These are phyloP conservation scores for Poecilus cupreus DNA, from an alignment of 2,888 invertebrate genomes.

Conservation along the genomic window DNA sequence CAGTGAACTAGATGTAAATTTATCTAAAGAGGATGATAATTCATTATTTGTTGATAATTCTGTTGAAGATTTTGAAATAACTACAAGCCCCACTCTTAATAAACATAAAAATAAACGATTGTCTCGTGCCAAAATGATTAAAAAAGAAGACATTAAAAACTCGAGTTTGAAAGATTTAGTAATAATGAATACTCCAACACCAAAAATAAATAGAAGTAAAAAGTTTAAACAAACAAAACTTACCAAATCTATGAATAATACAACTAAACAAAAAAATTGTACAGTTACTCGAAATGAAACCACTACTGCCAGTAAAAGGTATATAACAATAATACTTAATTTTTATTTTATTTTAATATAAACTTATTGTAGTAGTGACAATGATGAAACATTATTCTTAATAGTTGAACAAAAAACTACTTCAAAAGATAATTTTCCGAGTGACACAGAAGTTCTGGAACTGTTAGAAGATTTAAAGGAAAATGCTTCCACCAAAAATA, in stretches of 20 bases:
- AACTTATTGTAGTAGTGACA: neutral
- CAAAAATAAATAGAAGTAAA: conserved; percentile 38
- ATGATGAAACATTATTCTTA: conserved; percentile 46
- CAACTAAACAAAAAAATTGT: neutral
- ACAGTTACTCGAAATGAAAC: neutral
- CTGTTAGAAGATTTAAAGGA: conserved; percentile 36
- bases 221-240: conserved; percentile 47
- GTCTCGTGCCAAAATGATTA: conserved; percentile 1
- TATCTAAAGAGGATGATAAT: conserved; percentile 45
- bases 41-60: conserved; percentile 49
- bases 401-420: neutral
- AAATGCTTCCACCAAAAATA: neutral
- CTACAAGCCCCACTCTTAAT: conserved; percentile 50
- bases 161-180: neutral
- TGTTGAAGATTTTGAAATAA: conserved; percentile 23
- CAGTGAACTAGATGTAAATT: conserved; percentile 32
- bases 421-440: neutral
- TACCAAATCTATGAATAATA: neutral
- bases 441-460: neutral
- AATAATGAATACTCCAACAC: conserved; percentile 17
- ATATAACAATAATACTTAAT: neutral
- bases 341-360: neutral
- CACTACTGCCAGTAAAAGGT: neutral
- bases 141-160: conserved; percentile 26
- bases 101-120: conserved; percentile 25